Conservation (phyloP, 2,888 invertebrate species). For the Macrosoma leucophasiata region DNA sequence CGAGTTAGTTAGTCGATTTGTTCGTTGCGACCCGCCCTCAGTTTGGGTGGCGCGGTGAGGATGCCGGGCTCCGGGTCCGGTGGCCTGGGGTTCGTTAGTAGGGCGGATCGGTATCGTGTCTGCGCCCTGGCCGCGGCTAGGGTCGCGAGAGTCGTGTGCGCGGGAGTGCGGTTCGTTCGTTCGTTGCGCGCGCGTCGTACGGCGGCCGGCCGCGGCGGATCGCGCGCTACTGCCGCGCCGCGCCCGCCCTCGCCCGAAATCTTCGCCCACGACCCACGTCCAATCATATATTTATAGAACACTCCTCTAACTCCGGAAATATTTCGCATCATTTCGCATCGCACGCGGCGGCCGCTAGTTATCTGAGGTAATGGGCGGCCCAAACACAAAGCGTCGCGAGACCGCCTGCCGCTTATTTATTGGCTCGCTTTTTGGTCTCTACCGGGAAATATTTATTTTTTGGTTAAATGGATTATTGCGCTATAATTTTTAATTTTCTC, state of each 20-base stretch:
- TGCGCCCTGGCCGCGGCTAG: constrained; percentile 52
- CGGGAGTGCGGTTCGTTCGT: constrained; percentile 75
- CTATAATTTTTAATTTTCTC: no score
- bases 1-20: constrained; percentile 72
- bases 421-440: no score
- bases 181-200: constrained; percentile 69
- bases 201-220: constrained; percentile 72
- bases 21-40: constrained; percentile 74
- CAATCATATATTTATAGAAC: constrained; percentile 73
- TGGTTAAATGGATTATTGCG: no score
- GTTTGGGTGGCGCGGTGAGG: constrained; percentile 44
- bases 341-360: constrained; percentile 54
- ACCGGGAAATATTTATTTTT: no score
- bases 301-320: constrained; percentile 75
- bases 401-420: constrained; percentile 2
- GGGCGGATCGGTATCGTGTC: constrained; percentile 51
- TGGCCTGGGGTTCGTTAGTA: constrained; percentile 27
- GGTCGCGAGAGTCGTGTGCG: constrained; percentile 52
- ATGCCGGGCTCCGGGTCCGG: constrained; percentile 9
- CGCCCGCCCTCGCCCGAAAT: constrained; percentile 58
- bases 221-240: constrained; percentile 67
- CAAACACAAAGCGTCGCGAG: constrained; percentile 14
- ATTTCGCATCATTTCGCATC: constrained; percentile 75
- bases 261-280: constrained; percentile 70
- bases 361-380: constrained; percentile 51